phyloP scores from a whole-genome alignment of 2,797 vertebrate species.

The Eupleurogrammus muticus region DNA sequence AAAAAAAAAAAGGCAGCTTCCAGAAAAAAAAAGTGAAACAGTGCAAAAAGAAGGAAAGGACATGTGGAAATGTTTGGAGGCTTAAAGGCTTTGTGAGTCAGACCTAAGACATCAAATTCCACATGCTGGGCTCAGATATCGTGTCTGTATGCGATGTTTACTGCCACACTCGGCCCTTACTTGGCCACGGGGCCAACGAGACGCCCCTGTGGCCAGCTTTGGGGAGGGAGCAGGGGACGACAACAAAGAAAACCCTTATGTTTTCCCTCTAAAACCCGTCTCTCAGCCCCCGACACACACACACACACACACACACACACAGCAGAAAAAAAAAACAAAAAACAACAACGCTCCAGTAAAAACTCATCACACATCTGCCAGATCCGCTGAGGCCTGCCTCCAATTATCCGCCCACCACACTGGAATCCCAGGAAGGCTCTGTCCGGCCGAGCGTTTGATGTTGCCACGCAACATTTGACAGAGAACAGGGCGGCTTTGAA shows the following conservation, averaged over 20 bases:
- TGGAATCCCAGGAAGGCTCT: conserved; percentile 83
- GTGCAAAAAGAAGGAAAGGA: conserved; percentile 47
- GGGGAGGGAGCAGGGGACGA: conserved; percentile 67
- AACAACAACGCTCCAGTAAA: conserved; percentile 72
- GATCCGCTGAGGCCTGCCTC: conserved; percentile 82
- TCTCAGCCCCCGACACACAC: conserved; percentile 39
- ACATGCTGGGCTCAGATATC: conserved; percentile 81
- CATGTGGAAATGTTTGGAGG: conserved; percentile 69
- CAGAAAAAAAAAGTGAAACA: conserved; percentile 55
- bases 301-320: conserved; percentile 40
- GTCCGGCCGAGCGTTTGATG: conserved; percentile 83
- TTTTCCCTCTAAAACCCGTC: conserved; percentile 72
- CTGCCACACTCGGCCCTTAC: conserved; percentile 67
- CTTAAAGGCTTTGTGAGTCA: conserved; percentile 78
- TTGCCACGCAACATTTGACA: conserved; percentile 85
- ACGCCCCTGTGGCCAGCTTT: conserved; percentile 72
- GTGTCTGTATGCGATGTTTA: conserved; percentile 81
- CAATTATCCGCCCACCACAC: conserved; percentile 83
- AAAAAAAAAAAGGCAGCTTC: conserved; percentile 42
- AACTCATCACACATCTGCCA: conserved; percentile 84
- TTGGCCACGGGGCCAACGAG: conserved; percentile 73
- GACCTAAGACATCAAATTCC: conserved; percentile 82
- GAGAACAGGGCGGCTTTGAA: conserved; percentile 84
- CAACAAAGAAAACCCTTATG: conserved; percentile 82
- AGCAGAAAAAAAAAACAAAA: conserved; percentile 19